Percentiles rank a stretch among this genome's conserved stretches.
Evolutionary conservation across 2,113 vertebrate genomes (phyloP).

Genomic region (Hirundichthys speculiger): DNA sequence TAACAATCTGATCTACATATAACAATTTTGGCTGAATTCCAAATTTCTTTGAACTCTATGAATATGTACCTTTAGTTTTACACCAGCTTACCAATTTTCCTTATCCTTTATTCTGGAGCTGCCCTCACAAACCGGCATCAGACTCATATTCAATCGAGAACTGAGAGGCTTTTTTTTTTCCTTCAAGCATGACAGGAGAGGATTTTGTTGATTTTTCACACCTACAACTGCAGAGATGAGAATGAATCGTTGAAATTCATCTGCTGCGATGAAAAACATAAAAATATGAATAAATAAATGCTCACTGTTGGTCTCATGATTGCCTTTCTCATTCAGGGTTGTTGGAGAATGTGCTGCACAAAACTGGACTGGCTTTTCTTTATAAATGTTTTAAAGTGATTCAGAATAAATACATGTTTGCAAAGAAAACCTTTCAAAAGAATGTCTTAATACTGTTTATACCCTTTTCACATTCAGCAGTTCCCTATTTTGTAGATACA

Average conservation of each 20-base stretch:
- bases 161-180: not conserved
- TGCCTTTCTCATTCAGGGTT: constrained; percentile 3
- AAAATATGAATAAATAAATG: constrained; percentile 5
- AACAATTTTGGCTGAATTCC: too few species aligned
- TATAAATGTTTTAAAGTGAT: constrained; percentile 3
- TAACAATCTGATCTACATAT: too few species aligned
- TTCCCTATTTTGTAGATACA: too few species aligned
- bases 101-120: too few species aligned
- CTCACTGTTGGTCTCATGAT: constrained; percentile 3
- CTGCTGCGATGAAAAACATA: constrained; percentile 2
- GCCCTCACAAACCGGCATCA: constrained; percentile 25
- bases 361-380: not conserved
- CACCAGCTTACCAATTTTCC: too few species aligned
- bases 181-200: not conserved
- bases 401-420: too few species aligned
- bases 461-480: too few species aligned
- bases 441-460: too few species aligned
- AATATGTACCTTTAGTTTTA: too few species aligned
- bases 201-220: constrained; percentile 26
- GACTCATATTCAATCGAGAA: not conserved
- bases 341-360: not conserved
- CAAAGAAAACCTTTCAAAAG: too few species aligned
- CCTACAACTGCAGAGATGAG: constrained; percentile 10
- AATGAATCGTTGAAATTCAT: too few species aligned
- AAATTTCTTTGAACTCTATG: too few species aligned